Conservation (phyloP, 2,888 invertebrate species). For the Cataglyphis albicans region DNA sequence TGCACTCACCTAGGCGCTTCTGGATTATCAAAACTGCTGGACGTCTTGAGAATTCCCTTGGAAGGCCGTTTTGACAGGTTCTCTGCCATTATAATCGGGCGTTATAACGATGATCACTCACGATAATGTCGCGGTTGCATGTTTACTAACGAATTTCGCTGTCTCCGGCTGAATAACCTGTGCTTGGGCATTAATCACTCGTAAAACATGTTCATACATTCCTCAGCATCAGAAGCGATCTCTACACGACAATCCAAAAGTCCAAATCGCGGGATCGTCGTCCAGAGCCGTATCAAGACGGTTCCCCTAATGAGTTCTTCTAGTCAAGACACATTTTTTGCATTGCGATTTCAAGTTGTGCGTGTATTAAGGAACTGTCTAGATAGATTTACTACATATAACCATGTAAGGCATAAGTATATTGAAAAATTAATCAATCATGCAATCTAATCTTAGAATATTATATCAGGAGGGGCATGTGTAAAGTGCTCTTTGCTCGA, state of each 20-base stretch:
- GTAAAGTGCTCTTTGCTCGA: too few species aligned
- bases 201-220: background rate
- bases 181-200: conserved; percentile 24
- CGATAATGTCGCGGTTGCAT: conserved; percentile 31
- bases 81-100: conserved; percentile 88
- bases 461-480: too few species aligned
- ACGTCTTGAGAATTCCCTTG: conserved; percentile 97
- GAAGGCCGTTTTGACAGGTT: conserved; percentile 94
- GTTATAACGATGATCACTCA: conserved; percentile 26
- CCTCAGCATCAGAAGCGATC: background rate
- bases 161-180: conserved; percentile 37
- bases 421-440: too few species aligned
- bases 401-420: too few species aligned
- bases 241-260: background rate
- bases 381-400: too few species aligned
- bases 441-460: too few species aligned
- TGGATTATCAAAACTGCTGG: conserved; percentile 95
- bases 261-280: background rate
- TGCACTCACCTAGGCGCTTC: conserved; percentile 83
- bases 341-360: too few species aligned
- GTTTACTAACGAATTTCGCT: conserved; percentile 29
- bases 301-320: too few species aligned
- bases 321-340: background rate
- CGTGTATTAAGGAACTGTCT: too few species aligned
- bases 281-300: background rate